Conservation (phyloP, 2,888 invertebrate genomes). For the Monopis laevigella region DNA sequence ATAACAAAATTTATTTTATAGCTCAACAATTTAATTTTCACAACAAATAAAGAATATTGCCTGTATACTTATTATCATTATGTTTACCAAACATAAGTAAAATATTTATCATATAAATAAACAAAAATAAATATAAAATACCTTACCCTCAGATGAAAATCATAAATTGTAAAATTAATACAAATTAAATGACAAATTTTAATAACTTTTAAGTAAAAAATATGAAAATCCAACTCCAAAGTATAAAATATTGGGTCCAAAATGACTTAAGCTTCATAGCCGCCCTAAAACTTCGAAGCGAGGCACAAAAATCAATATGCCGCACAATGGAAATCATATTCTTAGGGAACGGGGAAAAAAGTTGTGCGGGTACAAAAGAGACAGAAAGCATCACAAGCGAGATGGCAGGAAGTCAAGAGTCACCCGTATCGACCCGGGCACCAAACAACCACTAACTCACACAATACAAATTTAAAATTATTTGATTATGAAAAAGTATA, state of each 20-base stretch:
- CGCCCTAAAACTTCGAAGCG: neutral
- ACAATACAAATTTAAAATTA: too few species aligned
- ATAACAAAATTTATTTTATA: neutral
- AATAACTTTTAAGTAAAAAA: too few species aligned
- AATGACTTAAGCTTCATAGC: neutral
- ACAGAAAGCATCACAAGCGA: constrained; percentile 40
- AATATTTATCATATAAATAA: too few species aligned
- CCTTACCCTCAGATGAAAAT: too few species aligned
- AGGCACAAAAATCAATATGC: constrained; percentile 51
- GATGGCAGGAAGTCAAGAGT: constrained; percentile 56
- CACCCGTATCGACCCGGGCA: constrained; percentile 49
- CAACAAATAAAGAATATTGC: neutral
- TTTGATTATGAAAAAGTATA: too few species aligned
- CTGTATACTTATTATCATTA: too few species aligned
- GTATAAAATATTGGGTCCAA: neutral
- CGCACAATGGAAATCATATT: constrained; percentile 52
- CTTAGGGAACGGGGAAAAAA: constrained; percentile 16
- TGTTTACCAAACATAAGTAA: too few species aligned
- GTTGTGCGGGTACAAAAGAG: constrained; percentile 43
- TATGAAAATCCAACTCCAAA: too few species aligned
- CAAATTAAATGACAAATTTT: too few species aligned
- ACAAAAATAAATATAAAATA: too few species aligned
- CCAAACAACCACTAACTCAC: constrained; percentile 5
- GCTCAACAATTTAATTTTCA: neutral
- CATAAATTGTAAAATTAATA: too few species aligned